Base-by-base conservation (phyloP, 2,888 invertebrate genomes). In the Andrena camellia region DNA sequence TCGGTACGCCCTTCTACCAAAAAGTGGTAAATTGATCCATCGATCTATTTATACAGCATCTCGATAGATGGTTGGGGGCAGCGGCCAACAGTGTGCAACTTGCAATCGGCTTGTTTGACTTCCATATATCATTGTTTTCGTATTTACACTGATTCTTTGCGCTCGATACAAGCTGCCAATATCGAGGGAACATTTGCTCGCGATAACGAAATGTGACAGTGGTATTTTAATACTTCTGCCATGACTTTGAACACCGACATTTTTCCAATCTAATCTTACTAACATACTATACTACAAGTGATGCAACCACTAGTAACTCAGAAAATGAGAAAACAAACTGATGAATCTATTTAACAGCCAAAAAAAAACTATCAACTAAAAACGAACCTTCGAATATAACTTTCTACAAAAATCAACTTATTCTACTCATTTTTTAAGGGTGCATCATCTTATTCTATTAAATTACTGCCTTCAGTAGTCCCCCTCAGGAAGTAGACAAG, bases 41-140 rank as follows among this genome's bases (percentile, higher is more conserved):
- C 68, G 72, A 73, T 83, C 59, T 83, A 78, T 82, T 79, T 85
- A 75, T 69, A 74, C 72, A 75, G 59, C 7, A 68, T 29, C 54
- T 50, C 42, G 62, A 48, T 52, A 31, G 63, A 60, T 48, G 64
- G 52, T 42, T 10, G 29, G 35, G 35, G 10, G 52, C 29, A 54
- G 62, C 48, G 50, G 17, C 29, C 29, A 20, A 23, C 20, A 20
- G 35, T n/a, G 69, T 62, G 66, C 54, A 59, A 48, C 62, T 35
- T 60, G 71, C 62, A 52, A 57, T 57, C 69, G 76, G 50, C 57
- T 74, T 83, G 85, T 86, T 86, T 85, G 71, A 52, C 70, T 78
- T 83, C 78, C 74, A 83, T 85, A 78, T 77, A 86, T 86, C 86
- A 86, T 80, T 81, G 86, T 86, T 86, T 81, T 81, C 86, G 76